Conservation (phyloP, 2,888 invertebrate species). For the Suillia variegata region DNA sequence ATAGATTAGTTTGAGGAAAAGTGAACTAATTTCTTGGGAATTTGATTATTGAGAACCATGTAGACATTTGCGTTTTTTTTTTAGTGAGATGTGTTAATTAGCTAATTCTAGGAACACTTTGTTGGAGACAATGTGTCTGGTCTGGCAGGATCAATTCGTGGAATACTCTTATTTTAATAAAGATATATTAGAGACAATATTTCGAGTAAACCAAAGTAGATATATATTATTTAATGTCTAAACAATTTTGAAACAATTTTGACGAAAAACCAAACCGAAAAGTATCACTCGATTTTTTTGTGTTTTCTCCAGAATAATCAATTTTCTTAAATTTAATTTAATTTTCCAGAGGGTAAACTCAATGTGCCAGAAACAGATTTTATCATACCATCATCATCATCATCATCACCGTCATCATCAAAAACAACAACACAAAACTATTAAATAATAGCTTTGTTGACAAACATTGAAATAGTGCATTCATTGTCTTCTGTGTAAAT, state of each 20-base stretch:
- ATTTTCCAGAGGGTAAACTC: too few species aligned
- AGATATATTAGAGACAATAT: neutral
- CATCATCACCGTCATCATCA: neutral
- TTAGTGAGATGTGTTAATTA: neutral
- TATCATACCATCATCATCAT: too few species aligned
- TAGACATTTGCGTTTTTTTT: neutral
- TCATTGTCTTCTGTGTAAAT: too few species aligned
- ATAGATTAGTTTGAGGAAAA: slow-evolving; percentile 29
- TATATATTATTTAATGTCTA: too few species aligned
- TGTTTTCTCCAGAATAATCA: too few species aligned
- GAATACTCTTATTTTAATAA: neutral
- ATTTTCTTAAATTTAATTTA: too few species aligned
- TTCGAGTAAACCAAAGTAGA: neutral
- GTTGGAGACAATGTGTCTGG: neutral
- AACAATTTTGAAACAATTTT: too few species aligned
- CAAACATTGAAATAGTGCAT: neutral
- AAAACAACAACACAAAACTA: neutral
- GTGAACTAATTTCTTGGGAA: neutral
- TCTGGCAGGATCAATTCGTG: neutral
- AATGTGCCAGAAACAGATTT: too few species aligned
- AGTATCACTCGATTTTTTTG: too few species aligned
- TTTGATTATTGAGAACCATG: neutral
- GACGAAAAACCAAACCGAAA: too few species aligned
- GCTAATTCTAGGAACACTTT: neutral
- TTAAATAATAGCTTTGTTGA: slow-evolving; percentile 1